Evolutionary conservation across 2,888 invertebrate genomes (phyloP).

Genomic region (Melieria omissa): DNA sequence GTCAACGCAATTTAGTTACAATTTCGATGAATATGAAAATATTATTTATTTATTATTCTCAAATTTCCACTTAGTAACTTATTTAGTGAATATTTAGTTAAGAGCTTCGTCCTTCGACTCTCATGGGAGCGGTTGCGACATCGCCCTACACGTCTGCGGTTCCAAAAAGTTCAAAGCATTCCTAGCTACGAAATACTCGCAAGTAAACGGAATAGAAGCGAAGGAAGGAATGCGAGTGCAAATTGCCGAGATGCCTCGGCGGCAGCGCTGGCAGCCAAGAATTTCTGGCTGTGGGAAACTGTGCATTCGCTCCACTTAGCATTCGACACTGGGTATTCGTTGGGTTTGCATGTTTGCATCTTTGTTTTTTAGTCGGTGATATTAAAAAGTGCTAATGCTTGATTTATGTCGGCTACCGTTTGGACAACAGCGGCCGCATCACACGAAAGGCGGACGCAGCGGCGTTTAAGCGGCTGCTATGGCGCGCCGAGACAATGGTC

Average conservation of each 20-base stretch:
- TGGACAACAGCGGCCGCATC: too few relatives aligned
- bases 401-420: not conserved
- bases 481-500: too few relatives aligned
- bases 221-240: slow-evolving; percentile 11
- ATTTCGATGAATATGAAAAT: too few relatives aligned
- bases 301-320: not conserved
- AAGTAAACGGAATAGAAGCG: not conserved
- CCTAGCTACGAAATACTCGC: slow-evolving; percentile 46
- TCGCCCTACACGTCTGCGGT: slow-evolving; percentile 34
- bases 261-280: not conserved
- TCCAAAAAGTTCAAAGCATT: slow-evolving; percentile 55
- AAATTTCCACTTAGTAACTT: too few relatives aligned
- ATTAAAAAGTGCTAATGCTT: not conserved
- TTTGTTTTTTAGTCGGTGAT: too few relatives aligned
- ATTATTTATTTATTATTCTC: too few relatives aligned
- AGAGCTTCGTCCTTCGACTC: too few relatives aligned
- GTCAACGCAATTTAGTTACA: too few relatives aligned
- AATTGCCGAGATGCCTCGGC: slow-evolving; percentile 9
- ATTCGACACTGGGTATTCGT: slow-evolving; percentile 18
- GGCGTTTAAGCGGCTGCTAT: too few relatives aligned
- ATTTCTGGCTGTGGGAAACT: slow-evolving; percentile 18
- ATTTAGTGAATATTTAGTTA: too few relatives aligned
- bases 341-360: slow-evolving; percentile 22
- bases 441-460: too few relatives aligned
- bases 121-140: too few relatives aligned